Conservation (phyloP, 2,797 vertebrate species). For the Champsocephalus esox region DNA sequence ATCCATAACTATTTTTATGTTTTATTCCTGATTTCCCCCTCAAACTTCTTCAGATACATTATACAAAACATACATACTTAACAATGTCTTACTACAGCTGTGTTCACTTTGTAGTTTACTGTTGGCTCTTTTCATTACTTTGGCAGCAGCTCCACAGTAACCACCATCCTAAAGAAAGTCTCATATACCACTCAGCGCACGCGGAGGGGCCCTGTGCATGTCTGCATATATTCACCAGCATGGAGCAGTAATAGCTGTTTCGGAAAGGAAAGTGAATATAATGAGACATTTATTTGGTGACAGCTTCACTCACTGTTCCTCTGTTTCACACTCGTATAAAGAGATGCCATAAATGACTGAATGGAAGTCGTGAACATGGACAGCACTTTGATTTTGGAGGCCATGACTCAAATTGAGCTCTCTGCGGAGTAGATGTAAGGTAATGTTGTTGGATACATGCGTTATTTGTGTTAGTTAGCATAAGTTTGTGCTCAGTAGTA, state of each 20-base stretch:
- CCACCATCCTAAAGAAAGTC: constrained; percentile 58
- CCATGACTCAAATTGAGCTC: constrained; percentile 24
- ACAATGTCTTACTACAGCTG: constrained; percentile 67
- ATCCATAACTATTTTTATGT: not conserved
- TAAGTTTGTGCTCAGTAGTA: not conserved
- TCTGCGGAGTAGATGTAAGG: not conserved
- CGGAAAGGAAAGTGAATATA: constrained; percentile 57
- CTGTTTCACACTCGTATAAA: constrained; percentile 62
- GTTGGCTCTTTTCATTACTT: constrained; percentile 68
- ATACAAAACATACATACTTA: constrained; percentile 25
- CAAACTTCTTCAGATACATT: constrained; percentile 9
- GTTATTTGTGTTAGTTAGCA: constrained; percentile 35
- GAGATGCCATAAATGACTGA: constrained; percentile 55
- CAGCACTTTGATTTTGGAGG: constrained; percentile 49
- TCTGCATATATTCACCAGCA: constrained; percentile 29
- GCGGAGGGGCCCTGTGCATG: constrained; percentile 44
- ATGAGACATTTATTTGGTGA: constrained; percentile 77
- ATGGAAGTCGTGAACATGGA: constrained; percentile 53
- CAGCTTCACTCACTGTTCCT: constrained; percentile 62
- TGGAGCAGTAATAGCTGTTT: constrained; percentile 50
- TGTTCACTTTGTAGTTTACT: constrained; percentile 74
- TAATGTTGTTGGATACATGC: not conserved
- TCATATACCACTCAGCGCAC: constrained; percentile 71
- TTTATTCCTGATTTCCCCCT: constrained; percentile 4
- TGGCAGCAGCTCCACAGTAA: constrained; percentile 70